Percentiles rank a stretch among this genome's conserved stretches.
These are phyloP conservation scores for Selene dorsalis DNA, from an alignment of 2,797 vertebrate species.

Conservation along the genomic window DNA sequence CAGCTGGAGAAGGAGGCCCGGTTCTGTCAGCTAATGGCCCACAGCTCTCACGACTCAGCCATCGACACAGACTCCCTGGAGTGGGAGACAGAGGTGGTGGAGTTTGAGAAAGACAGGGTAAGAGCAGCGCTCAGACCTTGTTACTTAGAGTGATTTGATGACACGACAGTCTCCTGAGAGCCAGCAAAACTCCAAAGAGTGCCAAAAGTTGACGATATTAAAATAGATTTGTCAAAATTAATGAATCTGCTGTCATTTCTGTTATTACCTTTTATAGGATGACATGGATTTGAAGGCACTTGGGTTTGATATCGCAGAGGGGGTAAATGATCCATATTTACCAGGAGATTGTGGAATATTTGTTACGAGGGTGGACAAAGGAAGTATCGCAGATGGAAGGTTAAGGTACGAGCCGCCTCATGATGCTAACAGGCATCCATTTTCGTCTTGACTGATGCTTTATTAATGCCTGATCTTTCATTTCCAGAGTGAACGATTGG, in stretches of 20 bases:
- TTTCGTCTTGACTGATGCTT: not conserved
- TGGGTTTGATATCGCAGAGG: slow-evolving; percentile 98
- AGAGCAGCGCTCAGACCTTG: slow-evolving; percentile 61
- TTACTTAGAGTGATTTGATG: slow-evolving; percentile 40
- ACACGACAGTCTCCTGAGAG: slow-evolving; percentile 29
- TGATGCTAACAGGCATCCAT: not conserved
- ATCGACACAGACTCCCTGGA: slow-evolving; percentile 98
- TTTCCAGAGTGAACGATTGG: slow-evolving; percentile 95
- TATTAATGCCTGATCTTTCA: not conserved
- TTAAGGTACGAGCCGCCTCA: slow-evolving; percentile 86
- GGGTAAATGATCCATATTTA: slow-evolving; percentile 95
- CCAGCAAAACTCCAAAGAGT: slow-evolving; percentile 12
- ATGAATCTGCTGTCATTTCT: slow-evolving; percentile 29
- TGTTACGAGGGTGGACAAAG: slow-evolving; percentile 97
- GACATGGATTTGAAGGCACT: slow-evolving; percentile 97
- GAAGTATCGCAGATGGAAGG: slow-evolving; percentile 95
- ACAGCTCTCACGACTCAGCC: slow-evolving; percentile 97
- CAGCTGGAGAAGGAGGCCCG: slow-evolving; percentile 95
- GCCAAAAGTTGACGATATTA: slow-evolving; percentile 28
- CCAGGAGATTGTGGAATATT: slow-evolving; percentile 97
- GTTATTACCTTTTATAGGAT: slow-evolving; percentile 82
- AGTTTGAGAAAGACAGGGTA: slow-evolving; percentile 97
- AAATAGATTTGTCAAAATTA: slow-evolving; percentile 31
- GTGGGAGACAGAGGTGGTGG: slow-evolving; percentile 98
- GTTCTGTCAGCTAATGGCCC: slow-evolving; percentile 95